Base-by-base conservation (phyloP, 2,888 invertebrate species). In the Caenorhabditis afra region DNA sequence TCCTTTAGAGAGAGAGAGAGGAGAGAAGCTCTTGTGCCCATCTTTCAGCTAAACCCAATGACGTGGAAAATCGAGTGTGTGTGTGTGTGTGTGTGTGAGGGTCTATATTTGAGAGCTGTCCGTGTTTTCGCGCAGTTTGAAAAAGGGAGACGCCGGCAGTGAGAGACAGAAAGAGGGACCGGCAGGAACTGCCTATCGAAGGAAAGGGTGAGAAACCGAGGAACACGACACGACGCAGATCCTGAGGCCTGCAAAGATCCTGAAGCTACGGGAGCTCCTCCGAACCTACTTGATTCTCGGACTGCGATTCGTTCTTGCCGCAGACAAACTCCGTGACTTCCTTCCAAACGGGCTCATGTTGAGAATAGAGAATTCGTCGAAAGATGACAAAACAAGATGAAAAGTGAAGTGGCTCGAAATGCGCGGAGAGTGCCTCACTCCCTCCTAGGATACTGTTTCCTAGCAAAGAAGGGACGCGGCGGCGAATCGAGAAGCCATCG, bases 21-120 rank as follows among this genome's bases (percentile, higher is more conserved):
- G 29, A 29, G 29, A 29, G 29, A 7, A 64, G 57, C 45, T 39
- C 23, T 35, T n/a, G 18, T 39, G 47, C 62, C 62, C 71, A 71
- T 64, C 62, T 62, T 71, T 55, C 64, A 71, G 64, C 71, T 57
- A 41, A 71, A 71, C 62, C 71, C 62, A 71, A 74, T 74, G 66
- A 74, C 65, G 74, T 74, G 59, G 67, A 66, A 65, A 67, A 75
- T 75, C 59, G 75, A 67, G 75, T 67, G 59, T 67, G 52, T 58
- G 52, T 55, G 52, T 71, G 64, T 62, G 71, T 58, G 52, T 55
- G 52, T 71, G 57, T 62, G 62, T 62, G 55, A 52, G 45, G 57
- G 57, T 64, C 55, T 57, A 62, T 64, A 57, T 64, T 62, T 53
- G 41, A 57, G 62, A 52, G 50, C 29, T 29, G 58, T 41, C 70